phyloP scores from a whole-genome alignment of 2,113 vertebrate species.

The Lophotis ruficrista region DNA sequence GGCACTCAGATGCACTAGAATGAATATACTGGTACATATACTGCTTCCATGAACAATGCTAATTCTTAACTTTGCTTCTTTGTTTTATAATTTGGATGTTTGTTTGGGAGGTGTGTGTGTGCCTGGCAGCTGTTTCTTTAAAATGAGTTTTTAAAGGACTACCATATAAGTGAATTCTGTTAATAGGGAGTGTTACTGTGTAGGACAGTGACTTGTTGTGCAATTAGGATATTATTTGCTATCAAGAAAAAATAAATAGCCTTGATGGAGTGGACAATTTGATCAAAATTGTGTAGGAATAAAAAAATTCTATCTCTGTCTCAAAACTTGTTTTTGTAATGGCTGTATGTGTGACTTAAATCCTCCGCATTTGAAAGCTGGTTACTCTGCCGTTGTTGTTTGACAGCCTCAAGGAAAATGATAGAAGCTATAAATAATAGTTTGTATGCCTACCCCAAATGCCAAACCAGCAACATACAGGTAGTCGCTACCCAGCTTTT shows the following conservation, averaged over 20 bases:
- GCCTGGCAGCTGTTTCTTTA: background rate
- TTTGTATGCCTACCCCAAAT: background rate
- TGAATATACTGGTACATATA: background rate
- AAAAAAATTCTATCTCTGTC: background rate
- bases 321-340: background rate
- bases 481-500: background rate
- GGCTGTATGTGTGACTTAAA: background rate
- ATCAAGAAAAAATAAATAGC: background rate
- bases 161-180: background rate
- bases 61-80: background rate
- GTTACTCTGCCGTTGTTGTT: background rate
- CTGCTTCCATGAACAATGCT: background rate
- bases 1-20: background rate
- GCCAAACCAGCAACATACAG: background rate
- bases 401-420: background rate
- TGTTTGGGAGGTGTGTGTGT: rapidly evolving
- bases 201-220: background rate
- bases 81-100: background rate
- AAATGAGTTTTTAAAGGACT: background rate
- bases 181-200: background rate
- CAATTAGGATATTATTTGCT: background rate
- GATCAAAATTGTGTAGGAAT: background rate
- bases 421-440: background rate
- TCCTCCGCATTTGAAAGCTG: background rate
- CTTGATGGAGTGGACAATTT: background rate